These are phyloP conservation scores for Eilema depressum DNA, from an alignment of 2,888 invertebrate species.

Conservation along the genomic window DNA sequence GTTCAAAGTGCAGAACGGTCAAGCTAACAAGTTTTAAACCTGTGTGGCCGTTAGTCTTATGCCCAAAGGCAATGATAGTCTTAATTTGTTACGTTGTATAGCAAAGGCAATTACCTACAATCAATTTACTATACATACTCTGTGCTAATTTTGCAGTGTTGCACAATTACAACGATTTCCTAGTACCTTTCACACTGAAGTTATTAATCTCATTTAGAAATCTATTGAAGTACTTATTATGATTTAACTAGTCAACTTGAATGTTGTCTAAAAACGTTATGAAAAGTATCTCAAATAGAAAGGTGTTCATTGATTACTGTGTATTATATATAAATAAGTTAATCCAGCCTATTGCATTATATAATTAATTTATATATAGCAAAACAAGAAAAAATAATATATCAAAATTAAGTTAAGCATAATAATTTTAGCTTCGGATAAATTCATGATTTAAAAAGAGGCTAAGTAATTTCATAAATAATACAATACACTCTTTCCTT, in stretches of 20 bases:
- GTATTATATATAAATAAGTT: neutral
- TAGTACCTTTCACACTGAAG: constrained; percentile 36
- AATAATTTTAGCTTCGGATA: neutral
- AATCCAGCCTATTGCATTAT: neutral
- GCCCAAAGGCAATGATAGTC: constrained; percentile 9
- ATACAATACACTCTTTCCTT: neutral
- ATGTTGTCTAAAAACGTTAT: constrained; percentile 12
- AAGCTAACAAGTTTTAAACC: constrained; percentile 9
- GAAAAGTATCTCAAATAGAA: constrained; percentile 16
- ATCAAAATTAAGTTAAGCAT: neutral
- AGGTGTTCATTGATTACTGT: constrained; percentile 19
- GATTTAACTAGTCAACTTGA: constrained; percentile 18
- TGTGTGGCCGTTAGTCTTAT: constrained; percentile 9
- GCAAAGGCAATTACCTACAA: neutral
- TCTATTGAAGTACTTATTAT: constrained; percentile 9
- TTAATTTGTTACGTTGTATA: constrained; percentile 12
- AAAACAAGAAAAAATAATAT: neutral
- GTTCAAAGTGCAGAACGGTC: constrained; percentile 42
- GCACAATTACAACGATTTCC: constrained; percentile 26
- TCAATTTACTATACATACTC: neutral
- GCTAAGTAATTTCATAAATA: neutral
- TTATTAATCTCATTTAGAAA: constrained; percentile 20
- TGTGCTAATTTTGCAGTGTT: constrained; percentile 19
- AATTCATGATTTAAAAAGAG: neutral
- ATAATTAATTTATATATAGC: neutral